Conservation (phyloP, 35 echinoderm and acorn worm species). For the Apostichopus parvimensis region DNA sequence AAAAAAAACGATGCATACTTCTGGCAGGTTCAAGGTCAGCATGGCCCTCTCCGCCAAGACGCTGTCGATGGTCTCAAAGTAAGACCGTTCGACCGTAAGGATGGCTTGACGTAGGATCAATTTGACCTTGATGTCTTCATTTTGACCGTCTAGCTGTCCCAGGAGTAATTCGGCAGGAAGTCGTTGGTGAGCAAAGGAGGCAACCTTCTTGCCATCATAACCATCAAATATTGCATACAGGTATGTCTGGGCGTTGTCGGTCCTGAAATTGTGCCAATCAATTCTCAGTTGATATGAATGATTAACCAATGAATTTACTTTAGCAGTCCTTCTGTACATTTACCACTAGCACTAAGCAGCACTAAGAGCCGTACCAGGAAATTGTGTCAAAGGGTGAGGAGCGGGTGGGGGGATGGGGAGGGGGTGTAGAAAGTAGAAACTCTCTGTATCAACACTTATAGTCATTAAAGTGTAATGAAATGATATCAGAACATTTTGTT, state of each 20-base stretch:
- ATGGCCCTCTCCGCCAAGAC: constrained; percentile 75
- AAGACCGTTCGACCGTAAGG: constrained; percentile 67
- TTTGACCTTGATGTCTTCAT: constrained; percentile 66
- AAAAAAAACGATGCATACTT: constrained; percentile 48
- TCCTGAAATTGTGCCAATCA: constrained; percentile 31
- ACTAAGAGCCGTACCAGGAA: no score
- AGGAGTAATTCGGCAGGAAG: constrained; percentile 93
- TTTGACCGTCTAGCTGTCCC: constrained; percentile 64
- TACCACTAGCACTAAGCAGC: no score
- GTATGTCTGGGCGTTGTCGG: constrained; percentile 69
- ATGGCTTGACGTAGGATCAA: constrained; percentile 67
- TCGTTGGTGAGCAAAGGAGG: constrained; percentile 85
- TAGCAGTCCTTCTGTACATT: no score
- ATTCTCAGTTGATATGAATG: neutral
- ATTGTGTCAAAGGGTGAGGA: no score
- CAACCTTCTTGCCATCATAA: constrained; percentile 75
- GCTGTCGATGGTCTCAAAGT: constrained; percentile 83
- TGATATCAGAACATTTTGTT: no score
- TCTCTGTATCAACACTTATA: no score
- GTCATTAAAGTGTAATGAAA: no score
- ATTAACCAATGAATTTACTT: neutral
- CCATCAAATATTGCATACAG: constrained; percentile 98
- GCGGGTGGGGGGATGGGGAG: no score
- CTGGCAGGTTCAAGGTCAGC: constrained; percentile 80
- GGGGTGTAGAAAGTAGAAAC: no score